Conservation (phyloP, 2,113 vertebrate genomes). For the Hippolais icterina region DNA sequence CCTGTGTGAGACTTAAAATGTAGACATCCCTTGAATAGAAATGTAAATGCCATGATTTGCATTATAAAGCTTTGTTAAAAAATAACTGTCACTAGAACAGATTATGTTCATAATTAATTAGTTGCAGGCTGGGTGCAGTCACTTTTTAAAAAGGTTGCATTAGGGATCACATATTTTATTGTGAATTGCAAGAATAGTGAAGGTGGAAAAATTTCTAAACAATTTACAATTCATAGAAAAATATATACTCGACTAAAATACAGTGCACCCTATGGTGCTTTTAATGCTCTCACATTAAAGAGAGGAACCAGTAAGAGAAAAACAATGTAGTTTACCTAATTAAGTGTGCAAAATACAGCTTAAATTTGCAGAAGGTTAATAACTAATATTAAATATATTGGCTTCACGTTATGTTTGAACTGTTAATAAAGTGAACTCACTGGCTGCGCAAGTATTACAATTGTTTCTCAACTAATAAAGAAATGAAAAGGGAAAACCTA, state of each 20-base stretch:
- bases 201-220: conserved; percentile 10
- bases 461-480: conserved; percentile 5
- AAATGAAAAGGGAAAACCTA: not conserved
- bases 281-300: conserved; percentile 28
- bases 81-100: conserved; percentile 56
- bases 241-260: not conserved
- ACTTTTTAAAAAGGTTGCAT: conserved; percentile 36
- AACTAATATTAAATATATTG: conserved; percentile 52
- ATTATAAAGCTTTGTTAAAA: conserved; percentile 54
- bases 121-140: conserved; percentile 49
- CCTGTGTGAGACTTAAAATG: conserved; percentile 44
- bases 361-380: conserved; percentile 59
- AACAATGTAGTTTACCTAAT: conserved; percentile 47
- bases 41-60: conserved; percentile 59
- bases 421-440: conserved; percentile 53
- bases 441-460: conserved; percentile 26
- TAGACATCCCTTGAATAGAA: conserved; percentile 59
- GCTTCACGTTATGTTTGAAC: conserved; percentile 47
- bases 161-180: conserved; percentile 7
- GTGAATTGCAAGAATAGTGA: not conserved
- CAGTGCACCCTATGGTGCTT: not conserved
- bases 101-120: conserved; percentile 71
- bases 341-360: conserved; percentile 53
- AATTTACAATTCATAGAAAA: conserved; percentile 32
- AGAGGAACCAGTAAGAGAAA: conserved; percentile 15